Evolutionary conservation across 2,797 vertebrate genomes (phyloP).

Genomic region (Sandelia bainsii): DNA sequence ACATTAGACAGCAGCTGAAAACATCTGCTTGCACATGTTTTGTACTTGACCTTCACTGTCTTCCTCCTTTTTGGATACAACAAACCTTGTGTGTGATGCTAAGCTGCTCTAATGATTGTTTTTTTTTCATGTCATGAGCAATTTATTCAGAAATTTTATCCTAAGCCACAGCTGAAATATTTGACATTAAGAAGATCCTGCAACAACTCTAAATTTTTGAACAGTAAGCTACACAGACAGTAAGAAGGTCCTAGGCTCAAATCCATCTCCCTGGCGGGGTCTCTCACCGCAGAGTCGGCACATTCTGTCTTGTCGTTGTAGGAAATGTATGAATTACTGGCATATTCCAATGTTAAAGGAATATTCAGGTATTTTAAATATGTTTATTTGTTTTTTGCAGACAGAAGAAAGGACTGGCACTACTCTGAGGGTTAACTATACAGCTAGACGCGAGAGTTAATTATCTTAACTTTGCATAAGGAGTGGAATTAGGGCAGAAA

Average conservation of each 20-base stretch:
- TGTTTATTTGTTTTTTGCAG: background rate
- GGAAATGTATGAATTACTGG: background rate
- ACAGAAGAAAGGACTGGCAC: too few species aligned
- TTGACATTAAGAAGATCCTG: conserved; percentile 15
- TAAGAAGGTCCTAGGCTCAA: conserved; percentile 1
- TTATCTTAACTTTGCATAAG: background rate
- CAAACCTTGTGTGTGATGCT: background rate
- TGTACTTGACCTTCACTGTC: conserved; percentile 22
- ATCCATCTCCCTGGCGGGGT: conserved; percentile 23
- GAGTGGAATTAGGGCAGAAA: background rate
- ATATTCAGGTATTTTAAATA: background rate
- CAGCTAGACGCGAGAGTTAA: background rate
- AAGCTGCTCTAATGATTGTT: conserved; percentile 1
- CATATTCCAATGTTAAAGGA: background rate
- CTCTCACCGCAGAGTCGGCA: conserved; percentile 3
- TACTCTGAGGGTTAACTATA: background rate
- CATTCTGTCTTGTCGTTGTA: background rate
- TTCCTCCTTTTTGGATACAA: background rate
- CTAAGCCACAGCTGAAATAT: conserved; percentile 12
- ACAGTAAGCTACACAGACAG: conserved; percentile 4
- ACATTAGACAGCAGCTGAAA: conserved; percentile 31
- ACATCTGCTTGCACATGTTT: conserved; percentile 38
- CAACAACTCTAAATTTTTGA: conserved; percentile 25
- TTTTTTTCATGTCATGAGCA: background rate
- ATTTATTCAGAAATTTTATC: conserved; percentile 12